Evolutionary conservation across 2,888 invertebrate species (phyloP), one percentile per base, ranked within the genome.

Genomic region (Odontocerum albicorne): DNA sequence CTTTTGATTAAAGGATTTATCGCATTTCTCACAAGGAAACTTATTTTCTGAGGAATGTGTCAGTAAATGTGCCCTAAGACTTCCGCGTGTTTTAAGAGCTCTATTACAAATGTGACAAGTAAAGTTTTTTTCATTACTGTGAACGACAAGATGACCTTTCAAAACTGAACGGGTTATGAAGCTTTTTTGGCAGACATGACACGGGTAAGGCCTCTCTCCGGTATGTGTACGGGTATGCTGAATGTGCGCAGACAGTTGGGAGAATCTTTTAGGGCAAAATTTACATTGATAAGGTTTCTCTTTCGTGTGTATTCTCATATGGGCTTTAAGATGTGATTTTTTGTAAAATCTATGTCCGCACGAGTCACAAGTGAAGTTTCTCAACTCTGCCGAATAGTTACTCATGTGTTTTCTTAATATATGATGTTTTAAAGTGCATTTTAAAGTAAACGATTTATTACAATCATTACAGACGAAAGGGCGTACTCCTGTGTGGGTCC

Each of bases 311-410:
- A 66, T 69, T 4, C 74, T 64, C 67, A 71, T 69, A 44, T 76
- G 76, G n/a, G 68, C 65, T 20, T 66, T 66, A 1, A 75, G 67
- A 63, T 72, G 69, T 57, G 60, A 64, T 61, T 72, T 72, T 3
- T 70, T 66, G 52, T 63, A 71, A 51, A 75, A 75, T 0, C 68
- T 66, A 64, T 75, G 75, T 0, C 74, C 74, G 63, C 76, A 76
- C 17, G 65, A 66, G 56, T 74, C 75, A 63, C 75, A 76, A 3
- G 47, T 45, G 31, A 57, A 57, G n/a, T 21, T 17, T 17, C 12
- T 40, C 16, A 33, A 31, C n/a, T n/a, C n/a, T 7, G 12, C 4
- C 6, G 27, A 27, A 4, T 49, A 15, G 16, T 27, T 17, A 6
- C 36, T 27, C 1, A 22, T 19, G 27, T 50, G 50, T 7, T 22